Evolutionary conservation across 2,113 vertebrate species (phyloP), one percentile per base, ranked within the genome.

Genomic region (Dasypus novemcinctus): DNA sequence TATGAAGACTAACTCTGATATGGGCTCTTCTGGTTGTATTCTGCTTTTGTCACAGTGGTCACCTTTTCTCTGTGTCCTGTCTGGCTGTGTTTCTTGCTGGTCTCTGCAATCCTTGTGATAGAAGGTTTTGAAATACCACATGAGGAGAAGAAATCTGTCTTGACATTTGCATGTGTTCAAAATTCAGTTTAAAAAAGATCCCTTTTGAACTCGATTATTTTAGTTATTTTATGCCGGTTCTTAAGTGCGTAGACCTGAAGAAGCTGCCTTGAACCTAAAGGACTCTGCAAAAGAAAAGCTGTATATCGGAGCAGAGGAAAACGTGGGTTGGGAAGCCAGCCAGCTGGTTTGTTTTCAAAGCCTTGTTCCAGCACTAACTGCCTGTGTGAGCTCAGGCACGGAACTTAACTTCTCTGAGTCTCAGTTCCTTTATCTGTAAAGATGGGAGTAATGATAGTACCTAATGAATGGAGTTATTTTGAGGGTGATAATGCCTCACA

Each of bases 1-100:
- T 6, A 0, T 41, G 31, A 18, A 27, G 18, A 20, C 7, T 33
- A 2, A 63, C n/a, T n/a, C 74, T 8, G 25, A 18, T 4, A 0
- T 33, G 63, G 14, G 20, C 11, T 61, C 43, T 66, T 52, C 61
- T 43, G 11, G 11, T n/a, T 61, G 21, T 41, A 13, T 11, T 63
- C 64, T 68, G n/a, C 20, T 46, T 90, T 18, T 11, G 8, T 80
- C 20, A 1, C 2, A 6, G 6, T 13, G 41, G 33, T 64, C 36
- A 1, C 46, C 46, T 1, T 43, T n/a, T 11, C 29, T 25, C 29
- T 31, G 21, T 12, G 25, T 20, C 41, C 18, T 1, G 1, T 21
- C 9, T 33, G 20, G 21, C 38, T 15, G n/a, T 14, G 20, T 66
- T 36, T 71, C 54, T 59, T 78, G 43, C 61, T 14, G 4, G 31